Evolutionary conservation across 2,888 invertebrate species (phyloP).

Genomic region (Bembecia ichneumoniformis): DNA sequence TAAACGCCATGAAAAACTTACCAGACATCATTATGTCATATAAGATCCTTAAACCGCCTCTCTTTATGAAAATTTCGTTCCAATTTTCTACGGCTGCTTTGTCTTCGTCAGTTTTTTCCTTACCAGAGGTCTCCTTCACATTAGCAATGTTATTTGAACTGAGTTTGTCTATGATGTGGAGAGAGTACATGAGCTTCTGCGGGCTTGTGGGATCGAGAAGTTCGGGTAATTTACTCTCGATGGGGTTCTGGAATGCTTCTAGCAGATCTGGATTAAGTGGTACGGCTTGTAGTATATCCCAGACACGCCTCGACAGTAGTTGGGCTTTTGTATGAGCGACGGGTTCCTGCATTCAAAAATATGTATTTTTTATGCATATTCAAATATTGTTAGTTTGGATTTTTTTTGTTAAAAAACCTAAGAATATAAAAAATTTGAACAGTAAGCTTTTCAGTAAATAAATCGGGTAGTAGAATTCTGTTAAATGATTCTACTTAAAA

Average conservation of each 20-base stretch:
- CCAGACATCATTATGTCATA: slow-evolving; percentile 95
- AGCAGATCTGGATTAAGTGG: slow-evolving; percentile 91
- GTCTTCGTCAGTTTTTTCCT: slow-evolving; percentile 47
- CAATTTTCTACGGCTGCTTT: slow-evolving; percentile 66
- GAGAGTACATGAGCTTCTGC: slow-evolving; percentile 94
- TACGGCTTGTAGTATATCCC: slow-evolving; percentile 93
- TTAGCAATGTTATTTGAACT: slow-evolving; percentile 46
- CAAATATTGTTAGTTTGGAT: not conserved
- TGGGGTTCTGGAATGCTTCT: slow-evolving; percentile 85
- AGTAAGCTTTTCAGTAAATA: too few species aligned
- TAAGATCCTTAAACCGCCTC: slow-evolving; percentile 88
- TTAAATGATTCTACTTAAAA: too few species aligned
- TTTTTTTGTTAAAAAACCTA: too few species aligned
- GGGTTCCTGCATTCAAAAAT: slow-evolving; percentile 63
- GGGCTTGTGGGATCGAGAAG: slow-evolving; percentile 90
- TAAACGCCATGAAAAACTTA: slow-evolving; percentile 17
- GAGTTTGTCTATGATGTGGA: slow-evolving; percentile 83
- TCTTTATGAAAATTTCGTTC: slow-evolving; percentile 86
- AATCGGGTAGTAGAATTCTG: too few species aligned
- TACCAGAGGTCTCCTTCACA: slow-evolving; percentile 34
- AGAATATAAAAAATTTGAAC: too few species aligned
- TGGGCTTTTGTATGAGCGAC: slow-evolving; percentile 90
- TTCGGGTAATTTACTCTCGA: slow-evolving; percentile 77
- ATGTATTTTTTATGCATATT: not conserved
- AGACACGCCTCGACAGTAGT: slow-evolving; percentile 89